Base-by-base conservation (phyloP, 2,797 vertebrate genomes). In the Zenarchopterus dispar region DNA sequence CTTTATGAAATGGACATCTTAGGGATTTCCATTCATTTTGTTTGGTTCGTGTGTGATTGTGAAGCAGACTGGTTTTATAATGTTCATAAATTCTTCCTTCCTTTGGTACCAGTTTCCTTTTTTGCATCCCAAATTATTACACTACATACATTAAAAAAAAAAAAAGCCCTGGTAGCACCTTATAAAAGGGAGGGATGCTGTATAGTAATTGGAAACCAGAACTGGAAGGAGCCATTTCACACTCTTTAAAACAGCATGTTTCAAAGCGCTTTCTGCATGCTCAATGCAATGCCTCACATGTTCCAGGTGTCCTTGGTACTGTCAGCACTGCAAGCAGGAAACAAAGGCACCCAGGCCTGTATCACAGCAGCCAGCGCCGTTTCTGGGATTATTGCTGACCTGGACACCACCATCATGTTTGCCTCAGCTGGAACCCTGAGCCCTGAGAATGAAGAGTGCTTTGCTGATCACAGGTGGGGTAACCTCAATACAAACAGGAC, bases 401-500 rank as follows among this genome's bases (percentile, higher is more conserved):
- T 99, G 79, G 98, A 99, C 89, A 99, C 98, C 58, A 99, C 98
- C 62, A 99, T 99, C 89, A 98, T 99, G 98, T 99, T 99, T 51
- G 98, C 98, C 22, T 97, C 98, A 0, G 97, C 98, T 3, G 98
- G 98, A 68, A 99, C 97, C 0, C 94, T 99, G 45, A 96, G 95
- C 6, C 94, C 97, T 0, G 97, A 99, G 84, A 97, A 97, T 66
- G 97, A 97, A 0, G 98, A 99, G 85, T 96, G 96, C 0, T 99
- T 99, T 4, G 98, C 98, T 15, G 97, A 99, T 81, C 98, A 99
- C 93, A 97, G 98, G 98, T 99, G 67, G 83, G 84, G 64, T 50
- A 68, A 51, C 61, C 51, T 50, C 18, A 42, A 8, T 8, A 28
- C 41, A 31, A 26, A 23, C 2, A 23, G 42, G 23, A 56, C 5